Base-by-base conservation (phyloP, 2,888 invertebrate genomes). In the Lymantria monacha region DNA sequence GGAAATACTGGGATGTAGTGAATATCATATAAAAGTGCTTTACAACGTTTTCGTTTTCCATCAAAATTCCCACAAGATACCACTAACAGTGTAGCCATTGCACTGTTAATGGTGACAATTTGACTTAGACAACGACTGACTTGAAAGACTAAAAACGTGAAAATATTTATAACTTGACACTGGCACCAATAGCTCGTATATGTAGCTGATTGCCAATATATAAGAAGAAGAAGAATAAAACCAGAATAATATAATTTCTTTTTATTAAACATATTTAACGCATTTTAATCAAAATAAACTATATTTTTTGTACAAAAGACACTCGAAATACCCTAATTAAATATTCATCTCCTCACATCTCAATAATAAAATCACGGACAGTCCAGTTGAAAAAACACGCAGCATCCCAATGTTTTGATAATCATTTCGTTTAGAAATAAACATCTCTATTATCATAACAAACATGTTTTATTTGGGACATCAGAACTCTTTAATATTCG, bases 301-400 rank as follows among this genome's bases (percentile, higher is more conserved):
- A 41, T 15, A 15, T 15, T 38, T 70, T 58, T 22, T 48, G 52
- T 50, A 51, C 66, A 67, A 61, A 61, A 54, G 48, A 11, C 43
- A 14, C 33, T 50, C 50, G 49, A 63, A 73, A 59, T 49, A 72
- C 67, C 70, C 75, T 71, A 78, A 85, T 84, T 83, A 79, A 74
- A 74, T 77, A 84, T 82, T 81, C 79, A 76, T 67, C 61, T 53
- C 73, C 67, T 69, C 63, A 51, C 51, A 53, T 54, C 57, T 57
- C 48, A 49, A 65, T 57, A 61, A 61, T 51, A 49, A 52, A 69
- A 72, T 77, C 84, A 83, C 80, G 83, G 78, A 69, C 74, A 73
- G 83, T 81, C 87, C 90, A 89, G 88, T 87, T 89, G 88, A 68
- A 86, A 86, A 76, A 89, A 90, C 88, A 89, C 62, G 42, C 88